Percentiles rank a stretch among this genome's conserved stretches.
Conservation (phyloP, 2,113 vertebrate species). For the Apteryx owenii region DNA sequence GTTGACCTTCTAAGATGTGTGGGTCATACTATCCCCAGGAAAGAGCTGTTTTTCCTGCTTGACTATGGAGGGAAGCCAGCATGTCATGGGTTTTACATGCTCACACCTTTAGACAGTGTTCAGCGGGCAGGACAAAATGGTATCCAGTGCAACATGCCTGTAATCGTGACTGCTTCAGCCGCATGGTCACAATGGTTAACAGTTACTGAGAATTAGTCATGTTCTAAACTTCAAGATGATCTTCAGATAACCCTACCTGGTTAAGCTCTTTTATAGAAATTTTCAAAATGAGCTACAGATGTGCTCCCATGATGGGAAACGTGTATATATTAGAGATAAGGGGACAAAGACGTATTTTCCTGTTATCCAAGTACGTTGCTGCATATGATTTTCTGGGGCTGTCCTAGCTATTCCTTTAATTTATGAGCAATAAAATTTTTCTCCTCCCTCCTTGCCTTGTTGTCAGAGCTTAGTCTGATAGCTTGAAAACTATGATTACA, state of each 20-base stretch:
- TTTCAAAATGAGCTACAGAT: not conserved
- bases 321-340: not conserved
- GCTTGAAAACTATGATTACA: not conserved
- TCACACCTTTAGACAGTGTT: not conserved
- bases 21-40: too few relatives aligned
- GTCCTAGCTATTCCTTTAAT: not conserved
- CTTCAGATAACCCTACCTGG: not conserved
- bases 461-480: not conserved
- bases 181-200: not conserved
- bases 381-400: not conserved
- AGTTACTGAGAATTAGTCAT: not conserved
- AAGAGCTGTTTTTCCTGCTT: not conserved
- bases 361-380: not conserved
- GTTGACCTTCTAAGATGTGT: not conserved
- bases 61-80: not conserved
- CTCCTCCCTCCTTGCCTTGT: not conserved
- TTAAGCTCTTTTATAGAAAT: not conserved
- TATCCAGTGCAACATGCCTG: not conserved
- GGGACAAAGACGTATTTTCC: not conserved
- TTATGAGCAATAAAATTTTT: not conserved
- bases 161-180: not conserved
- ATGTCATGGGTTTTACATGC: not conserved
- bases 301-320: not conserved
- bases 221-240: not conserved
- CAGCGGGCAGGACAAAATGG: not conserved